Percentiles rank a stretch among this genome's conserved stretches.
Conservation (phyloP, 2,888 invertebrate species). For the Tipula unca region DNA sequence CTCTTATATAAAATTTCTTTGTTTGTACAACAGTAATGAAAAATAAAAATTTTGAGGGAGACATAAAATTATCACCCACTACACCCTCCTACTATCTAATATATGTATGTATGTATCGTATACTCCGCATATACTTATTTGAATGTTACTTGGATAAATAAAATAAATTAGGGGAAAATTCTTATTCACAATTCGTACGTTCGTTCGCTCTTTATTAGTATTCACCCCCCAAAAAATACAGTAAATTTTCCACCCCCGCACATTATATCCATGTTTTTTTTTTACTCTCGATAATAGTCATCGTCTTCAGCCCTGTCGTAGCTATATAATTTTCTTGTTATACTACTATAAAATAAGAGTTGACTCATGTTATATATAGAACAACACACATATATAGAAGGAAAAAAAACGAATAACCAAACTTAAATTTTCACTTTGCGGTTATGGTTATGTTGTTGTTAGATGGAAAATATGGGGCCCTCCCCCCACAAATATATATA, state of each 20-base stretch:
- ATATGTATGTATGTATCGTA: background rate
- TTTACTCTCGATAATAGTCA: background rate
- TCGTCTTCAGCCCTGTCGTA: background rate
- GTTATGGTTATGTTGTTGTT: background rate
- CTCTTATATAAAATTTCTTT: background rate
- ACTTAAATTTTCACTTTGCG: background rate
- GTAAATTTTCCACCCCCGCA: background rate
- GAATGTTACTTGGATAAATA: background rate
- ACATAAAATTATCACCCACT: background rate
- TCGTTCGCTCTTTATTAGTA: background rate
- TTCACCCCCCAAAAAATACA: background rate
- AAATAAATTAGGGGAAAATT: background rate
- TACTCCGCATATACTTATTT: background rate
- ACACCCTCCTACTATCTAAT: background rate
- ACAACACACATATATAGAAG: background rate
- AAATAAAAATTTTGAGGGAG: background rate
- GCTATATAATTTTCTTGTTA: conserved; percentile 14
- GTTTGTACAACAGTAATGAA: background rate
- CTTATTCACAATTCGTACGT: background rate
- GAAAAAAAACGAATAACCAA: background rate
- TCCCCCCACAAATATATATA: too few relatives aligned
- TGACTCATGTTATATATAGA: background rate
- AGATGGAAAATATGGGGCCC: too few relatives aligned
- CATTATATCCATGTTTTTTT: background rate
- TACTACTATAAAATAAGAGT: conserved; percentile 8